A percentile compares a stretch with the other conserved stretches of the same genome.
Evolutionary conservation across 2,888 invertebrate genomes (phyloP).

Genomic region (Macrosoma leucophasiata): DNA sequence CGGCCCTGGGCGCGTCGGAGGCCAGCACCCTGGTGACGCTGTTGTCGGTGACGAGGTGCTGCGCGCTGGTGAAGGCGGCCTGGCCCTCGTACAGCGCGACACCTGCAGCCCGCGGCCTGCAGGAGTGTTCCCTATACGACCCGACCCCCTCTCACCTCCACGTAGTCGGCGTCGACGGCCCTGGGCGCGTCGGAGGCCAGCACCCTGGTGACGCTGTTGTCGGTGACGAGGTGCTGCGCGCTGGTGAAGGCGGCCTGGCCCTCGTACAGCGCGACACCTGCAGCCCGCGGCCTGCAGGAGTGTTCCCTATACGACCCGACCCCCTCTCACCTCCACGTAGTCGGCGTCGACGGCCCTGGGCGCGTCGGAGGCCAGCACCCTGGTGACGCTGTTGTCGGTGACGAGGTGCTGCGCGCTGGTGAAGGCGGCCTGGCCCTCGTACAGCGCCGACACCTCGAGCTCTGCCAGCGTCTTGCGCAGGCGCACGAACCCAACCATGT

Average conservation of each 20-base stretch:
- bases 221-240: slow-evolving; percentile 14
- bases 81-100: too few species aligned
- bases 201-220: slow-evolving; percentile 24
- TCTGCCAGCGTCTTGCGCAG: slow-evolving; percentile 41
- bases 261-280: background rate
- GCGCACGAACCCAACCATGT: slow-evolving; percentile 56
- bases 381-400: slow-evolving; percentile 19
- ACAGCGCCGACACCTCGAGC: slow-evolving; percentile 50
- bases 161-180: slow-evolving; percentile 24
- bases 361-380: slow-evolving; percentile 30
- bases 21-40: slow-evolving; percentile 25
- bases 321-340: slow-evolving; percentile 33
- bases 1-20: slow-evolving; percentile 22
- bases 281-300: background rate
- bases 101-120: too few species aligned
- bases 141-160: slow-evolving; percentile 40
- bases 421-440: slow-evolving; percentile 20
- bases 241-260: background rate
- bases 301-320: background rate
- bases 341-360: slow-evolving; percentile 21
- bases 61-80: too few species aligned
- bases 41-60: slow-evolving; percentile 19
- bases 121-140: too few species aligned
- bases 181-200: slow-evolving; percentile 26
- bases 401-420: slow-evolving; percentile 19